Conservation (phyloP, 2,888 invertebrate species). For the Parthenolecanium corni region DNA sequence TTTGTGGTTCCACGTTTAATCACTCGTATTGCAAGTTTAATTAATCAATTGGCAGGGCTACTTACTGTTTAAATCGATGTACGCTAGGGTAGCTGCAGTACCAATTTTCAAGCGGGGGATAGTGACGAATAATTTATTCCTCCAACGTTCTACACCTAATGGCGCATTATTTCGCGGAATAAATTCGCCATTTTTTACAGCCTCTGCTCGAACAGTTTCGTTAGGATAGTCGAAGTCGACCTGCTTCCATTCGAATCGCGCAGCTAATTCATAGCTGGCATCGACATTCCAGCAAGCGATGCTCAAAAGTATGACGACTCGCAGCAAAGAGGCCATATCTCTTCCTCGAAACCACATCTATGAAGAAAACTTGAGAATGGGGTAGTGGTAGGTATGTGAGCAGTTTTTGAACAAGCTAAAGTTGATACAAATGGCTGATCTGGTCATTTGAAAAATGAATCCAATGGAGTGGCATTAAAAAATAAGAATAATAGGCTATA, state of each 20-base stretch:
- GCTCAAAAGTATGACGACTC: not conserved
- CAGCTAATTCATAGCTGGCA: constrained; percentile 40
- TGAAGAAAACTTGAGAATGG: no score
- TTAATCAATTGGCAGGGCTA: no score
- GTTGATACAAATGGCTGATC: no score
- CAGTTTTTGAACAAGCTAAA: no score
- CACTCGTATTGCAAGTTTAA: no score
- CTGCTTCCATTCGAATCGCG: constrained; percentile 59
- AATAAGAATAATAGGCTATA: no score
- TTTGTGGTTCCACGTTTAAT: no score
- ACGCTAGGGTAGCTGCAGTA: constrained; percentile 57
- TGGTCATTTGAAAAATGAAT: no score
- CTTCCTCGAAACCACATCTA: no score
- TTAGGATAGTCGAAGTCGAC: constrained; percentile 55
- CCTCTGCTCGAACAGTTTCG: constrained; percentile 47
- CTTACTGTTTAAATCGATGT: constrained; percentile 44
- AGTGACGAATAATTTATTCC: constrained; percentile 48
- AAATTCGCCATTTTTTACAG: constrained; percentile 50
- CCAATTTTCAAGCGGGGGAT: constrained; percentile 60
- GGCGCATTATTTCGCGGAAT: constrained; percentile 56
- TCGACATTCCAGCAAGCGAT: not conserved
- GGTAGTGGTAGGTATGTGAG: no score
- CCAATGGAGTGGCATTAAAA: no score
- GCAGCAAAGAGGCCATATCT: not conserved
- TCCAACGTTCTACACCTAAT: constrained; percentile 58